Conservation (phyloP, 2,113 vertebrate species). For the Pangasianodon gigas region DNA sequence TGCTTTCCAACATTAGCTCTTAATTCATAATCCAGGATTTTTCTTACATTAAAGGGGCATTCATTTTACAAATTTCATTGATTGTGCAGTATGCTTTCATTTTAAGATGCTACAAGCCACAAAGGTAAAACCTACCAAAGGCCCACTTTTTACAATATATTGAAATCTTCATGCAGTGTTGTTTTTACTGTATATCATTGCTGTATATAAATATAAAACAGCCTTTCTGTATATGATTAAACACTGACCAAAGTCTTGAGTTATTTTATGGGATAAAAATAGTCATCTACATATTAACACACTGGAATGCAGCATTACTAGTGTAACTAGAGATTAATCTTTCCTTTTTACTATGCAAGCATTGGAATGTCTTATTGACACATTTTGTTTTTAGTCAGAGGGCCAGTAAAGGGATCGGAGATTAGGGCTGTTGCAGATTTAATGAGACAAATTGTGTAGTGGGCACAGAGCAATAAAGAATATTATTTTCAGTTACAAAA, state of each 20-base stretch:
- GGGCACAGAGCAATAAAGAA: neutral
- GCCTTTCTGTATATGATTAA: neutral
- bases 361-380: neutral
- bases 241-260: neutral
- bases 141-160: neutral
- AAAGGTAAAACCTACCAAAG: neutral
- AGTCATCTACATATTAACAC: neutral
- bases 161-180: neutral
- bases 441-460: conserved; percentile 10
- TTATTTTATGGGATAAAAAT: neutral
- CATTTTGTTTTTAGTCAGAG: neutral
- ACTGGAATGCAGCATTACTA: neutral
- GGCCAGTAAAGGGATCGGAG: conserved; percentile 1
- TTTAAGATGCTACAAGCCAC: neutral
- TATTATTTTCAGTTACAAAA: conserved; percentile 24
- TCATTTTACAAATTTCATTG: neutral
- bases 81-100: neutral
- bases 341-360: neutral
- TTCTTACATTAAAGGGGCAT: neutral
- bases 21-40: neutral
- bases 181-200: neutral
- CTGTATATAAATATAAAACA: neutral
- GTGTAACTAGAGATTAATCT: neutral
- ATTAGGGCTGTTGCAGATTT: conserved; percentile 11
- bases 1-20: neutral